Base-by-base conservation (phyloP, 2,888 invertebrate genomes). In the Arctia plantaginis region DNA sequence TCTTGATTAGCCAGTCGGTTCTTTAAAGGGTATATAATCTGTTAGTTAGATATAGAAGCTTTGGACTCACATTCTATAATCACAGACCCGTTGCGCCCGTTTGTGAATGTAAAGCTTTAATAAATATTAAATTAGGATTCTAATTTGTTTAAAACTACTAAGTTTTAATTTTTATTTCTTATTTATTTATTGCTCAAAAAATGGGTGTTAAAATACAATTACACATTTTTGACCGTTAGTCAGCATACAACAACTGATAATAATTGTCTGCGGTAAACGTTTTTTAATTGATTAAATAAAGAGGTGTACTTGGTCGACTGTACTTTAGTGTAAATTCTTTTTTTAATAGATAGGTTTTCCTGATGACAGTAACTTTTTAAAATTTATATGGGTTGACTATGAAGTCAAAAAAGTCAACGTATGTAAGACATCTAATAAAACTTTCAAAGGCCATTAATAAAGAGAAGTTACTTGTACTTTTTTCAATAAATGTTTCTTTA, bases 31-130 rank as follows among this genome's bases (percentile, higher is more conserved):
- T 82, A 81, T 88, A 84, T 88, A 89, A 90, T 85, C 82, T 80
- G 83, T 85, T 85, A 86, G 82, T 87, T 84, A n/a, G n/a, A n/a
- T n/a, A 86, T 87, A 89, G 90, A 87, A 90, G 90, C 88, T 70
- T 78, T 72, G 74, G 75, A 76, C 77, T 74, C 71, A 27, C n/a
- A 71, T 66, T 51, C 84, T 79, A 76, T 89, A 89, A 90, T 90
- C 89, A 89, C 71, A 79, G 78, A 74, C 85, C 76, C 85, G 88
- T 85, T 81, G 87, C 91, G 87, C 90, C 90, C 87, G 33, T 65
- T 65, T 62, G 30, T 30, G 41, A 62, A 23, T 1, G 59, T 62
- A 66, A 66, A 51, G 39, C 66, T 13, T 79, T 86, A 83, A 82
- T 80, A 82, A 85, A 77, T 78, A 77, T 82, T 80, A 77, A 85